These are phyloP conservation scores for Ladona fulva DNA, from an alignment of 1,140 invertebrate species.

Conservation along the genomic window DNA sequence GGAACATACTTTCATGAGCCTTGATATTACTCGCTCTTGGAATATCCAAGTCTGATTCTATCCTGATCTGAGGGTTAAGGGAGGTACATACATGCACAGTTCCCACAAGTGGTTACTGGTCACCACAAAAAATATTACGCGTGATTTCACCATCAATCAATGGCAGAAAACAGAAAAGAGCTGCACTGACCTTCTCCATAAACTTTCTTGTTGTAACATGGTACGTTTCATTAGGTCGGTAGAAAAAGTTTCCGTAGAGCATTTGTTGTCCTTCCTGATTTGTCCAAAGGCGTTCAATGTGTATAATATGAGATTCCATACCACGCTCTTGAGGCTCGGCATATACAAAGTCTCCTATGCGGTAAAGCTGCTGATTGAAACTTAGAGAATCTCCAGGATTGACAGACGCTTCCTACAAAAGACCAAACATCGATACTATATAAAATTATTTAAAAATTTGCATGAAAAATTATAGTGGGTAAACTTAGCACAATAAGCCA, in stretches of 20 bases:
- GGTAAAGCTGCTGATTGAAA: constrained; percentile 63
- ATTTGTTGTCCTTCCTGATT: constrained; percentile 75
- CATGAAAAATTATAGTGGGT: too few relatives aligned
- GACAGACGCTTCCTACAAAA: constrained; percentile 1
- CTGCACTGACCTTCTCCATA: constrained; percentile 54
- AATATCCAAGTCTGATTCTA: too few relatives aligned
- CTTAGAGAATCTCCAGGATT: constrained; percentile 40
- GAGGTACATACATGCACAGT: too few relatives aligned
- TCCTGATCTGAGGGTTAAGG: too few relatives aligned
- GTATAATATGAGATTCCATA: constrained; percentile 75
- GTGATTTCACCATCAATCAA: too few relatives aligned
- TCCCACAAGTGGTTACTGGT: too few relatives aligned
- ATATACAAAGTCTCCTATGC: constrained; percentile 86
- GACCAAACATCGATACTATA: too few relatives aligned
- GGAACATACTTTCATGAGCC: too few relatives aligned
- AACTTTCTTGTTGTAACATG: constrained; percentile 93
- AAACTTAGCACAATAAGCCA: too few relatives aligned
- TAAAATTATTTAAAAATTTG: too few relatives aligned
- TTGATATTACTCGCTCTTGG: too few relatives aligned
- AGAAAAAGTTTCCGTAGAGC: constrained; percentile 82
- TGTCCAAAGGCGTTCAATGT: constrained; percentile 80
- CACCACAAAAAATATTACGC: too few relatives aligned
- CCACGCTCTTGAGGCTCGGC: constrained; percentile 66
- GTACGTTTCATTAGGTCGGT: constrained; percentile 81
- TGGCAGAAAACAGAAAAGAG: background rate